Percentiles rank a stretch among this genome's conserved stretches.
Evolutionary conservation across 2,113 vertebrate species (phyloP).

Genomic region (Hypocryptadius cinnamomeus): DNA sequence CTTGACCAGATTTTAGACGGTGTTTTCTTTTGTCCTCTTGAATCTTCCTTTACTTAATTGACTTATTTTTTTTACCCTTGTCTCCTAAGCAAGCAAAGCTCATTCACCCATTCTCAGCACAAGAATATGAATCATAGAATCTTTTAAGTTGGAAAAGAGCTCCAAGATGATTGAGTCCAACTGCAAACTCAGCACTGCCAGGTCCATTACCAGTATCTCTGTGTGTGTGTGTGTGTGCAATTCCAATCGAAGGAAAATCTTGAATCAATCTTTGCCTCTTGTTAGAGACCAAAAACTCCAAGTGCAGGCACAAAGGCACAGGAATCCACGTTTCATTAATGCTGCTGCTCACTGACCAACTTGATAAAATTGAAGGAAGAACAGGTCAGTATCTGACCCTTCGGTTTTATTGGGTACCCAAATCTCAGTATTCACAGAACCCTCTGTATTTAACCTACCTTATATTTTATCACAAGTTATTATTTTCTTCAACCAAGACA

Average conservation of each 20-base stretch:
- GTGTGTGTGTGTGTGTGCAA: background rate
- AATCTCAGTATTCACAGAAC: background rate
- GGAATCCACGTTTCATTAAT: background rate
- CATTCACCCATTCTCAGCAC: background rate
- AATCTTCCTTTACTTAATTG: background rate
- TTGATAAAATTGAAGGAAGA: background rate
- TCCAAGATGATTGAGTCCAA: background rate
- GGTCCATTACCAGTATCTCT: background rate
- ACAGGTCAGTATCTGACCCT: background rate
- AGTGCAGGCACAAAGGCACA: background rate
- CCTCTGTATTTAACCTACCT: background rate
- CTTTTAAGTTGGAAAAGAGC: background rate
- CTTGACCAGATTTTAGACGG: background rate
- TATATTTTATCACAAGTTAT: background rate
- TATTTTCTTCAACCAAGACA: background rate
- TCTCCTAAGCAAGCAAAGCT: background rate
- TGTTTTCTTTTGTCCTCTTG: background rate
- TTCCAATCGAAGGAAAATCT: background rate
- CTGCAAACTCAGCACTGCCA: background rate
- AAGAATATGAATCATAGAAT: background rate
- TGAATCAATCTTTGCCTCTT: background rate
- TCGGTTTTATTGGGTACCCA: background rate
- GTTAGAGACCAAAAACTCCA: background rate
- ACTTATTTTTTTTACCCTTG: background rate
- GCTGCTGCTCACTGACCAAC: background rate